Conservation (phyloP, 2,888 invertebrate species). For the Drosophila hamatofila region DNA sequence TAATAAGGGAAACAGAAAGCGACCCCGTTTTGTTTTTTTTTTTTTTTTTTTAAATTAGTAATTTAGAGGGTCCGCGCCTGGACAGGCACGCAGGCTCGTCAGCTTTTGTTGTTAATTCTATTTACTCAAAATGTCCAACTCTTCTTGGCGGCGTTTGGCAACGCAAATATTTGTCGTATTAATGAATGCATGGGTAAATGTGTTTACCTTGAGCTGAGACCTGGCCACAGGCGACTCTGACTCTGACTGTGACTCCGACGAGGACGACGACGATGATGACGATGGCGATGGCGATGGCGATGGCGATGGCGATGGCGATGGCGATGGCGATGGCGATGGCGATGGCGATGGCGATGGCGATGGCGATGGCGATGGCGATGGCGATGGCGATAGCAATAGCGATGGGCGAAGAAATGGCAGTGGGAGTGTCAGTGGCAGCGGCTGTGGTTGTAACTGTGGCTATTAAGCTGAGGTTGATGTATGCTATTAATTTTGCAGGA, state of each 20-base stretch:
- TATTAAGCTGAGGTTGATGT: slow-evolving; percentile 25
- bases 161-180: slow-evolving; percentile 74
- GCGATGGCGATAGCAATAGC: neutral
- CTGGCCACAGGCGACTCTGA: slow-evolving; percentile 30
- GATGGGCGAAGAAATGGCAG: neutral
- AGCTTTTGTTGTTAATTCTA: slow-evolving; percentile 79
- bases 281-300: neutral
- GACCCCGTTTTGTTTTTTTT: slow-evolving; percentile 42
- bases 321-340: slow-evolving; percentile 1
- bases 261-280: slow-evolving; percentile 1
- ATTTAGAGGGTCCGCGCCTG: slow-evolving; percentile 11
- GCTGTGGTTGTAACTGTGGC: slow-evolving; percentile 8
- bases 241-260: slow-evolving; percentile 11
- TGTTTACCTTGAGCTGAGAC: slow-evolving; percentile 68
- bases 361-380: slow-evolving; percentile 1
- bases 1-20: slow-evolving; percentile 15
- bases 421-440: neutral
- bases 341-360: slow-evolving; percentile 6
- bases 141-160: slow-evolving; percentile 57
- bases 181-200: slow-evolving; percentile 79
- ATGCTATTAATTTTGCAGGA: slow-evolving; percentile 54
- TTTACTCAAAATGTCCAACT: slow-evolving; percentile 72
- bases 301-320: neutral
- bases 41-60: slow-evolving; percentile 38
- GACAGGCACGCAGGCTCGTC: slow-evolving; percentile 40